These are phyloP conservation scores for Cebus imitator DNA, from an alignment of 2,113 vertebrate genomes.

Conservation along the genomic window DNA sequence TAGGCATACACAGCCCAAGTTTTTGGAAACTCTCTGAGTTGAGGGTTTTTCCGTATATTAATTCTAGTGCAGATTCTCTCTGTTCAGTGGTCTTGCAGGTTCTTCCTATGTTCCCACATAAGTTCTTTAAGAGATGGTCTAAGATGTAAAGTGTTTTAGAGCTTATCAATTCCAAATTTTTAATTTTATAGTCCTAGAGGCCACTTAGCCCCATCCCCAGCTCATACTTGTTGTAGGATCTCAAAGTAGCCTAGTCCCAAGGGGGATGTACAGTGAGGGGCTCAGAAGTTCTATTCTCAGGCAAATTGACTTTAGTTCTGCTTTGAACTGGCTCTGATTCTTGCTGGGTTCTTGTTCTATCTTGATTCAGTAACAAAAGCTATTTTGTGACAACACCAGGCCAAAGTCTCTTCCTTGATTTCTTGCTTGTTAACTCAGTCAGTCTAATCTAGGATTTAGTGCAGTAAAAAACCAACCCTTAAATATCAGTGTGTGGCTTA, in stretches of 20 bases:
- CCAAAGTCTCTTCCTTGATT: neutral
- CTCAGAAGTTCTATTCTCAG: neutral
- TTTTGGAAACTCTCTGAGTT: neutral
- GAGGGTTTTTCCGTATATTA: neutral
- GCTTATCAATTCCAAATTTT: neutral
- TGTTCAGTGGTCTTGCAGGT: neutral
- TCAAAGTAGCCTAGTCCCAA: neutral
- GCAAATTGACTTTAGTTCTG: neutral
- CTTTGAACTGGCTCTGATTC: neutral
- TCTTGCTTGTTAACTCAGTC: conserved; percentile 5
- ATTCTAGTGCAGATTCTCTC: neutral
- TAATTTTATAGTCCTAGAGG: neutral
- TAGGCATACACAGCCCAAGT: rapidly evolving
- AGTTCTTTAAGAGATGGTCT: neutral
- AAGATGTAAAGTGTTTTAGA: neutral
- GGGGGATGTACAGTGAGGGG: neutral
- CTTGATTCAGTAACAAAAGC: neutral
- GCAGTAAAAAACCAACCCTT: neutral
- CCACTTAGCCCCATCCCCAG: neutral
- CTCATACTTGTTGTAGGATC: neutral
- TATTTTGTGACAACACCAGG: neutral
- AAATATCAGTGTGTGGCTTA: neutral
- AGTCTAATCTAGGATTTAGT: neutral
- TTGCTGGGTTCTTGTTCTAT: neutral
- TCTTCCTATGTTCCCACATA: neutral